Percentiles rank a stretch among this genome's conserved stretches.
Evolutionary conservation across 2,888 invertebrate genomes (phyloP).

Genomic region (Drosophila monieri): DNA sequence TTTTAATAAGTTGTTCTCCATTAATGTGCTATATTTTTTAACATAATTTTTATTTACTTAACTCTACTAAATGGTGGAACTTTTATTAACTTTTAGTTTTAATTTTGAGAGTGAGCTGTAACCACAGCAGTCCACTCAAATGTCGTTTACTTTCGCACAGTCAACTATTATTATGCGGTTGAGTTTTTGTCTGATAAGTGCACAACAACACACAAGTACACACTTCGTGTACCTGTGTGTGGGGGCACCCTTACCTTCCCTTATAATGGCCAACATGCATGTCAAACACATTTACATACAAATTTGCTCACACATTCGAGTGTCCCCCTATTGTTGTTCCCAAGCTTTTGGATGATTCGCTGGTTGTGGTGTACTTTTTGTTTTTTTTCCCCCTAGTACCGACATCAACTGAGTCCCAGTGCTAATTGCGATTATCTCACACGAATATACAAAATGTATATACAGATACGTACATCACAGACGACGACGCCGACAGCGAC

Average conservation of each 20-base stretch:
- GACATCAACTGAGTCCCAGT: constrained; percentile 53
- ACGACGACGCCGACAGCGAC: constrained; percentile 47
- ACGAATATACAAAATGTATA: constrained; percentile 39
- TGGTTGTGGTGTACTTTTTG: constrained; percentile 38
- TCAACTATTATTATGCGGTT: constrained; percentile 60
- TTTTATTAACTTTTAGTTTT: neutral
- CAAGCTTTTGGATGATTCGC: constrained; percentile 55
- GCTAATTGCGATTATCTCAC: constrained; percentile 82
- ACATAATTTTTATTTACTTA: neutral
- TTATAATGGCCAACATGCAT: constrained; percentile 77
- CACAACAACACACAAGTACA: constrained; percentile 15
- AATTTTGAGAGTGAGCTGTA: constrained; percentile 24
- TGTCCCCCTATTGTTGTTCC: constrained; percentile 59
- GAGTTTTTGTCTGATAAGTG: constrained; percentile 67
- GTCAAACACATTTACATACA: constrained; percentile 58
- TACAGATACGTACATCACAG: constrained; percentile 53
- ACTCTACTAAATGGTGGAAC: neutral
- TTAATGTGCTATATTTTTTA: neutral
- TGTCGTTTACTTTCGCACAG: constrained; percentile 67
- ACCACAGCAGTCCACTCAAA: constrained; percentile 29
- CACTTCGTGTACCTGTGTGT: constrained; percentile 13
- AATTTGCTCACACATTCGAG: constrained; percentile 26
- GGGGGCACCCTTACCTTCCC: constrained; percentile 66
- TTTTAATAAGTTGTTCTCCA: neutral
- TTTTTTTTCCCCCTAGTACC: constrained; percentile 40